Evolutionary conservation across 2,888 invertebrate genomes (phyloP), one percentile per base, ranked within the genome.

Genomic region (Ennomos erosarius): DNA sequence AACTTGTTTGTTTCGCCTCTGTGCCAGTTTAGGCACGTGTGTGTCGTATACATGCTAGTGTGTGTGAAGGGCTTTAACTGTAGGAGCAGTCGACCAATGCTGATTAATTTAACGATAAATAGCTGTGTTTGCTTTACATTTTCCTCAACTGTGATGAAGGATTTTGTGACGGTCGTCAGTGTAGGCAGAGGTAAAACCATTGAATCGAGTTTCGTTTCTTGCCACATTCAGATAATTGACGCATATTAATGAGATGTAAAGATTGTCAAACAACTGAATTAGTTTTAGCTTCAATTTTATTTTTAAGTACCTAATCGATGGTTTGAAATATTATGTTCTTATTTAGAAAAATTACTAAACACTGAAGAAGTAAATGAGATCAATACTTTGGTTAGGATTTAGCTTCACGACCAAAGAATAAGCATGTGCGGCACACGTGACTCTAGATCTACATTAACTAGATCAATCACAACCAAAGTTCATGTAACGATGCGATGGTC

Each of bases 51-150:
- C 2, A 57, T 34, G 56, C 73, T 61, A 67, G 84, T 85, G 69
- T 78, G 76, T 42, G 85, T 87, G 87, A 85, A 88, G 88, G 88
- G 89, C 87, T 83, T 73, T 79, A 74, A 79, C 76, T 81, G 74
- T 74, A 67, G 72, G 58, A 80, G 83, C 76, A 76, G 87, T 78
- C 80, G 87, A 80, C 82, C 81, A 81, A 82, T 82, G 80, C 77
- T 84, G 85, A 88, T 88, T 84, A 87, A 83, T 87, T 84, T 82
- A 81, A 82, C 80, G 84, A 85, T 84, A 87, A 85, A 82, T 82
- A 79, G 79, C 76, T 76, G 70, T 76, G 77, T 79, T 79, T 74
- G 74, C 79, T 75, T 82, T 79, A 79, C 80, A 80, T 85, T 85
- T 85, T 82, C 81, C 82, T 84, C 79, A 82, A 80, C 80, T 82